Conservation (phyloP, 2,888 invertebrate species). For the Caenorhabditis macrosperma region DNA sequence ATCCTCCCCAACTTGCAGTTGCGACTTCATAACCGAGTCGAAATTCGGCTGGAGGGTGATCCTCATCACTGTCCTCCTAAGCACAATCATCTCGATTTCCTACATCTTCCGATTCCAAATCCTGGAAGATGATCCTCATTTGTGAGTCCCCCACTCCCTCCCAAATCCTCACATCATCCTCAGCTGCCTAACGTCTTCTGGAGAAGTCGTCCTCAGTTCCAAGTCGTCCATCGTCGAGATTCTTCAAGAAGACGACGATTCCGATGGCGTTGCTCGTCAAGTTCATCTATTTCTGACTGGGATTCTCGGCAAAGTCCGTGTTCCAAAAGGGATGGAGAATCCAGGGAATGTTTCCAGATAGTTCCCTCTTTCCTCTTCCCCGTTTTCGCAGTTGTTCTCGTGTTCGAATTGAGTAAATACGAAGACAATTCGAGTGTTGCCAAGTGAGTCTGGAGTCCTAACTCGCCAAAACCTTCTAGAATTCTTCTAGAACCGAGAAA, state of each 20-base stretch:
- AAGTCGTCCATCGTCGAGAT: background rate
- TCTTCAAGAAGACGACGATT: background rate
- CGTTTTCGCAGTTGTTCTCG: background rate
- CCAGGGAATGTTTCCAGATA: background rate
- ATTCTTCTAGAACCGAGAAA: background rate
- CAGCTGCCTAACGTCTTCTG: background rate
- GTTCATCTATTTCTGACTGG: background rate
- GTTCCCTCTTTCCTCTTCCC: slow-evolving; percentile 4
- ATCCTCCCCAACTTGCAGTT: background rate
- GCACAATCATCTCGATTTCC: background rate
- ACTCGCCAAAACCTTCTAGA: background rate
- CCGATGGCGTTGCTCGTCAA: background rate
- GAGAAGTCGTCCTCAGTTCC: background rate
- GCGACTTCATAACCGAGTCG: background rate
- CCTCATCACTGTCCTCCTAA: background rate
- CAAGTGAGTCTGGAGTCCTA: background rate
- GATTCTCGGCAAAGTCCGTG: background rate
- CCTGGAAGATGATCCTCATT: background rate
- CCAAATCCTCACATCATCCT: background rate
- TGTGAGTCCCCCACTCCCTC: background rate
- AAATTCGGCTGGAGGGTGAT: background rate
- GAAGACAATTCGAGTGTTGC: background rate
- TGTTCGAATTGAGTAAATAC: background rate
- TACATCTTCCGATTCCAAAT: background rate
- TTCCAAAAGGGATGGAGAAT: too few relatives aligned